Conservation (phyloP, 2,888 invertebrate species). For the Lissocephala sabroskyi region DNA sequence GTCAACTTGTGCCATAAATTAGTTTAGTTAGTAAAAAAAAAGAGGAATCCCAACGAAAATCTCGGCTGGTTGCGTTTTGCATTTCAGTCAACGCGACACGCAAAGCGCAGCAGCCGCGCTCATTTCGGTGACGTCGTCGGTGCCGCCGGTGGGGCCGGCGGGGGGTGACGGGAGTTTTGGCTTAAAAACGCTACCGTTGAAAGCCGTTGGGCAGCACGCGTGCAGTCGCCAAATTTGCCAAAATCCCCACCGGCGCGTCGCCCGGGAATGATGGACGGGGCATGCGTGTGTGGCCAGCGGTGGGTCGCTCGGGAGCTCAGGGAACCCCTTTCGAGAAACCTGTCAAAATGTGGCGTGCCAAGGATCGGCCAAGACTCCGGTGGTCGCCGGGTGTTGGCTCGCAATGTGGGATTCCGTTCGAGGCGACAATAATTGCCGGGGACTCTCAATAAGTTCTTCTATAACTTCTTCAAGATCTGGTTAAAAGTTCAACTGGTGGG, state of each 20-base stretch:
- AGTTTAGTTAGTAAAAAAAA: constrained; percentile 58
- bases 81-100: constrained; percentile 46
- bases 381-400: no score
- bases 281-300: constrained; percentile 30
- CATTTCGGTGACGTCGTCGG: no score
- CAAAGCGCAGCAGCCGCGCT: constrained; percentile 15
- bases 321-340: no score
- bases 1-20: constrained; percentile 70
- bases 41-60: no score
- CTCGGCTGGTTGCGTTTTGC: constrained; percentile 54
- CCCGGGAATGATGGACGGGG: constrained; percentile 47
- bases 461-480: no score
- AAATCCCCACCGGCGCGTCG: constrained; percentile 17
- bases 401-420: no score
- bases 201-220: constrained; percentile 18
- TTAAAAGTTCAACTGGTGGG: no score
- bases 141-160: no score
- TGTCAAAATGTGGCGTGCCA: no score
- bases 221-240: constrained; percentile 30
- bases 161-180: constrained; percentile 24
- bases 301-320: constrained; percentile 1
- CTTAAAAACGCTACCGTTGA: constrained; percentile 51
- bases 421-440: no score
- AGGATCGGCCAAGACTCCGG: no score
- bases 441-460: no score